Evolutionary conservation across 2,888 invertebrate species (phyloP), one percentile per base, ranked within the genome.

Genomic region (Actias luna): DNA sequence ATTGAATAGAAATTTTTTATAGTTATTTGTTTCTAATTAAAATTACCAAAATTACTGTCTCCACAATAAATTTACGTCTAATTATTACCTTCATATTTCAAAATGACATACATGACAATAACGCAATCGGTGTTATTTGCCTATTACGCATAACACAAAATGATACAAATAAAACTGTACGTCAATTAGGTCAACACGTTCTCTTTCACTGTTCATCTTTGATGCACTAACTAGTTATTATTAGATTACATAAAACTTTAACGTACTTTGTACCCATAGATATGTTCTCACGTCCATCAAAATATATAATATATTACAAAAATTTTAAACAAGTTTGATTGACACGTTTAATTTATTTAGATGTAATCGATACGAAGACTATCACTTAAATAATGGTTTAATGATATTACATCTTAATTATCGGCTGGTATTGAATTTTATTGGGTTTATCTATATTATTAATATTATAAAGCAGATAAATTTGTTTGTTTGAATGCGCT

Each of bases 141-240:
- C 8, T n/a, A 42, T 59, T 59, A 59, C 46, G 58, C 46, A 52
- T 36, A 25, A 50, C 12, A 61, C 80, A 77, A 74, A 87, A 78
- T 89, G 86, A 86, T 89, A 87, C 82, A 82, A 86, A 88, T 89
- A 84, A 78, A 80, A 76, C 71, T 65, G 73, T 69, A 65, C 64
- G 70, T 76, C 83, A 85, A 87, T 88, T 87, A 87, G 70, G 29
- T 7, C 55, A 55, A n/a, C 71, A 75, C 69, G 77, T 74, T 77
- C 77, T 87, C 89, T 89, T 90, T 90, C 90, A 90, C 89, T 74
- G 63, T 42, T 64, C 67, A 66, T 62, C 63, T 60, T 61, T 60
- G 61, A 62, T 63, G 61, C 55, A 60, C 52, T 62, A 68, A 50
- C 63, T 61, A 58, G 50, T 55, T 61, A 61, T 27, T n/a, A 18